Evolutionary conservation across 2,113 vertebrate genomes (phyloP).

Genomic region (Antechinus flavipes): DNA sequence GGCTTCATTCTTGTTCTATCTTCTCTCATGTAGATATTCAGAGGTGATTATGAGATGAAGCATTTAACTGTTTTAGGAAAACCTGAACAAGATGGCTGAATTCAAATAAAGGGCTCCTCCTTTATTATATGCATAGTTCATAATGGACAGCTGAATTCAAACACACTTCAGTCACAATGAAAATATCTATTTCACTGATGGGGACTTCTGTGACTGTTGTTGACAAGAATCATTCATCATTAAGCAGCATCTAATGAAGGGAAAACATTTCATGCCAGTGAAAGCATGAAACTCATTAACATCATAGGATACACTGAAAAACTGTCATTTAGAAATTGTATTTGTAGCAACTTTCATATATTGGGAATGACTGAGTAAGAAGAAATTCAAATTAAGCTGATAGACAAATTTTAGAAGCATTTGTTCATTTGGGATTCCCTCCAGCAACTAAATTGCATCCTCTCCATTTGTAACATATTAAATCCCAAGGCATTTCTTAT

Average conservation of each 20-base stretch:
- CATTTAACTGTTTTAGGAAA: not conserved
- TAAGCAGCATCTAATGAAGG: not conserved
- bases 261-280: not conserved
- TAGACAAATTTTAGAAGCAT: not conserved
- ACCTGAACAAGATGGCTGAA: not conserved
- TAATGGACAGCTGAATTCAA: not conserved
- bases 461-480: not conserved
- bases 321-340: not conserved
- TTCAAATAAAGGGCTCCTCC: not conserved
- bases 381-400: not conserved
- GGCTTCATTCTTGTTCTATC: not conserved
- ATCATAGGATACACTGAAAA: not conserved
- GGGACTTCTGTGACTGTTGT: not conserved
- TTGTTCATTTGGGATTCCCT: not conserved
- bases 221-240: not conserved
- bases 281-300: not conserved
- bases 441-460: not conserved
- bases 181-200: not conserved
- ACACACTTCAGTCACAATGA: not conserved
- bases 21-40: not conserved
- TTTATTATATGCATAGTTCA: not conserved
- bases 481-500: not conserved
- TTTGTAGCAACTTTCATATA: not conserved
- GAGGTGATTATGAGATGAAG: not conserved
- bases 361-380: not conserved